These are phyloP conservation scores for Anadara kagoshimensis DNA, from an alignment of 1,140 invertebrate species.

Conservation along the genomic window DNA sequence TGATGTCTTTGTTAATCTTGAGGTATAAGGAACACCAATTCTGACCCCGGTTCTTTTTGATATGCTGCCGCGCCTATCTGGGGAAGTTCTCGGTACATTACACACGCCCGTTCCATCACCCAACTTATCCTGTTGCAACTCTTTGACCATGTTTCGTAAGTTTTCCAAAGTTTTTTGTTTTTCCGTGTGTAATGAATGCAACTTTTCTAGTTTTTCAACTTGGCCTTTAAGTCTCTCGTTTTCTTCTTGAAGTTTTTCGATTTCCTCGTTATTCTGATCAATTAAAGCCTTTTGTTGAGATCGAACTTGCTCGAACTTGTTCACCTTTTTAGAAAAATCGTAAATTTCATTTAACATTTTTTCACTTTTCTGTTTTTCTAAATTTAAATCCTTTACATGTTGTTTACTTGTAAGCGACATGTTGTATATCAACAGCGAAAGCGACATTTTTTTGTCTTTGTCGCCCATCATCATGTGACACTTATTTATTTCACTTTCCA, in stretches of 20 bases:
- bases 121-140: conserved; percentile 21
- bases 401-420: conserved; percentile 32
- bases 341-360: conserved; percentile 52
- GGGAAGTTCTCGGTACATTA: no score
- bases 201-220: conserved; percentile 40
- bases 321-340: conserved; percentile 51
- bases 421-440: conserved; percentile 46
- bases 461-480: conserved; percentile 50
- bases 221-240: conserved; percentile 38
- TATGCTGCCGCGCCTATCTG: no score
- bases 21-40: no score
- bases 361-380: conserved; percentile 45
- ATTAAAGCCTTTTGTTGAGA: conserved; percentile 36
- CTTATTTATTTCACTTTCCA: conserved; percentile 43
- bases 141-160: conserved; percentile 44
- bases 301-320: conserved; percentile 46
- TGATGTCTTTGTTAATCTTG: no score
- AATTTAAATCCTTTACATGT: conserved; percentile 35
- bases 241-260: conserved; percentile 42
- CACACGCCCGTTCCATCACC: no score
- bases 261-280: conserved; percentile 46
- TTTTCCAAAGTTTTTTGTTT: conserved; percentile 55
- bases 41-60: no score
- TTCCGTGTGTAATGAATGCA: conserved; percentile 45
- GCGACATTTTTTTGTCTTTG: conserved; percentile 41